These are phyloP conservation scores for Percopsis transmontana DNA, from an alignment of 2,113 vertebrate genomes.

Conservation along the genomic window DNA sequence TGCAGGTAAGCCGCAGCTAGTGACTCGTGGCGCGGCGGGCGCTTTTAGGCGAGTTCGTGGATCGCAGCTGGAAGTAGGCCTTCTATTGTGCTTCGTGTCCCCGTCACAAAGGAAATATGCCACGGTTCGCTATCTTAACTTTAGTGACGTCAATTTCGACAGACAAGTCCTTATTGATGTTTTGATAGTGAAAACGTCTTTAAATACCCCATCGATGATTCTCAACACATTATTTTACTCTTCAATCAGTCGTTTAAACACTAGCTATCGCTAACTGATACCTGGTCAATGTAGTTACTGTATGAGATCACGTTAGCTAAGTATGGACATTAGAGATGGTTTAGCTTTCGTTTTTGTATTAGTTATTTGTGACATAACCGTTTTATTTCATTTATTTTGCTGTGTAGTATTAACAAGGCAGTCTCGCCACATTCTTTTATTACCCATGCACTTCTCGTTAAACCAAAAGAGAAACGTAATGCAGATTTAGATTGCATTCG, in stretches of 20 bases:
- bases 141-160: slow-evolving; percentile 58
- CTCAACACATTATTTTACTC: neutral
- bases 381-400: neutral
- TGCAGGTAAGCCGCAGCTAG: slow-evolving; percentile 76
- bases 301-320: neutral
- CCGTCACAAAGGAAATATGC: slow-evolving; percentile 67
- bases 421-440: too few relatives aligned
- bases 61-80: slow-evolving; percentile 66
- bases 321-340: neutral
- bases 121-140: slow-evolving; percentile 29
- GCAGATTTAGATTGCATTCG: too few relatives aligned
- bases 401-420: neutral
- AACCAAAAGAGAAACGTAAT: too few relatives aligned
- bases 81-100: slow-evolving; percentile 66
- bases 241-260: slow-evolving; percentile 32
- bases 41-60: slow-evolving; percentile 62
- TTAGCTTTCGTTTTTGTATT: neutral
- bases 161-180: slow-evolving; percentile 44
- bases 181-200: slow-evolving; percentile 9
- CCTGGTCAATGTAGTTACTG: slow-evolving; percentile 33
- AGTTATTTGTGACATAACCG: neutral
- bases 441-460: too few relatives aligned
- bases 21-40: slow-evolving; percentile 13
- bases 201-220: neutral
- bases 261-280: slow-evolving; percentile 60